A percentile compares a stretch with the other conserved stretches of the same genome.
Conservation (phyloP, 2,797 vertebrate species). For the Tympanoctomys barrerae region DNA sequence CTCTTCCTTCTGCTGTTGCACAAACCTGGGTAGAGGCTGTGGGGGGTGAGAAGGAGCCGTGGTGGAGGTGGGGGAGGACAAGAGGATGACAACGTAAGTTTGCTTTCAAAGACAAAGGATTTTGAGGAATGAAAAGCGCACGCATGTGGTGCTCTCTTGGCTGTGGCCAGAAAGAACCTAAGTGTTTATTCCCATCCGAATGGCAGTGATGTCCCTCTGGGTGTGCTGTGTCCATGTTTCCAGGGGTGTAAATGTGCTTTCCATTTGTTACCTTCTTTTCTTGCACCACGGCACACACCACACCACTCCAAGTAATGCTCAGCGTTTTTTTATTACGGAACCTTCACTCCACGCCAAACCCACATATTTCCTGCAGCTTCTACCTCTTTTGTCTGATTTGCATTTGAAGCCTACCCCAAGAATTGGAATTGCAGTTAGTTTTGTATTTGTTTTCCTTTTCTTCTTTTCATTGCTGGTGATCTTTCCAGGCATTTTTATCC, state of each 20-base stretch:
- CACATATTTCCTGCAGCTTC: neutral
- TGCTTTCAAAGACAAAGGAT: neutral
- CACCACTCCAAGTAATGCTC: fast-evolving
- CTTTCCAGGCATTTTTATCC: neutral
- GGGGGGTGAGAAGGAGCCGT: neutral
- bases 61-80: neutral
- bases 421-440: neutral
- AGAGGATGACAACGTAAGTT: neutral
- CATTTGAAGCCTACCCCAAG: neutral
- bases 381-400: neutral
- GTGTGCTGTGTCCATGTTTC: neutral
- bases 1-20: conserved; percentile 42
- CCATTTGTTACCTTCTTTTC: neutral
- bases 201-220: neutral
- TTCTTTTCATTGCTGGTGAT: neutral
- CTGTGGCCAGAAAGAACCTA: neutral
- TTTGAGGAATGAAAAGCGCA: neutral
- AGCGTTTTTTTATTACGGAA: neutral
- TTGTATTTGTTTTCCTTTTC: neutral
- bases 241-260: neutral
- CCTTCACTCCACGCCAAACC: neutral
- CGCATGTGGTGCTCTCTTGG: neutral
- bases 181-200: neutral
- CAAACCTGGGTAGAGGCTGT: neutral
- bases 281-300: fast-evolving